Percentiles rank a stretch among this genome's conserved stretches.
Evolutionary conservation across 1,140 invertebrate genomes (phyloP).

Genomic region (Diabrotica undecimpunctata): DNA sequence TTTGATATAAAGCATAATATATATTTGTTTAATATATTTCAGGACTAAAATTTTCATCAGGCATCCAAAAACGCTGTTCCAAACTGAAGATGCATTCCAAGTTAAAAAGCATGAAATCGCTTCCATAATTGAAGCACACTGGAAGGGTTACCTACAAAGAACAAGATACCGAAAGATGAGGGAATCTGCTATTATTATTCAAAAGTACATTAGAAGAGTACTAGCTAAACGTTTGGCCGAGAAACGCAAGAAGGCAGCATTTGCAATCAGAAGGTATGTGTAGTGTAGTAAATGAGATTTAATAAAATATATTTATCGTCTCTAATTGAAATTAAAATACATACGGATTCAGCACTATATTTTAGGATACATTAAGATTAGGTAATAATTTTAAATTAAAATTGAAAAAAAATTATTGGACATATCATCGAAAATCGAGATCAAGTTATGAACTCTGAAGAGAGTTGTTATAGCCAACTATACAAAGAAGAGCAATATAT

Average conservation of each 20-base stretch:
- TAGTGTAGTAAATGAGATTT: background rate
- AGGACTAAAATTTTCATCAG: slow-evolving; percentile 92
- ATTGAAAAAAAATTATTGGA: no score
- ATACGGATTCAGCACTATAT: no score
- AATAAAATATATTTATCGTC: background rate
- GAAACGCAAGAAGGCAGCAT: slow-evolving; percentile 67
- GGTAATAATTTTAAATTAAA: no score
- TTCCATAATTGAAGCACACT: slow-evolving; percentile 75
- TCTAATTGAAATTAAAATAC: no score
- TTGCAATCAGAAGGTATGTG: slow-evolving; percentile 59
- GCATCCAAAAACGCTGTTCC: slow-evolving; percentile 82
- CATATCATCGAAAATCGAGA: no score
- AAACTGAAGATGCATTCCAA: slow-evolving; percentile 87
- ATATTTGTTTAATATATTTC: slow-evolving; percentile 8
- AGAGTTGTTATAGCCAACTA: no score
- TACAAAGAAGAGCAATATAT: no score
- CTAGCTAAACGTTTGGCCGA: slow-evolving; percentile 65
- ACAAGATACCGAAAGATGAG: slow-evolving; percentile 66
- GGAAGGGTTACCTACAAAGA: slow-evolving; percentile 70
- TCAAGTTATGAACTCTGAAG: no score
- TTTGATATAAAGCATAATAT: no score
- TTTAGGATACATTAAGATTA: no score
- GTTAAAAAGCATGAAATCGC: slow-evolving; percentile 79
- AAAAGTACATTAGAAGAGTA: slow-evolving; percentile 71
- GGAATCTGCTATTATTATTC: slow-evolving; percentile 62